Base-by-base conservation (phyloP, 2,113 vertebrate species). In the Podocnemis expansa region DNA sequence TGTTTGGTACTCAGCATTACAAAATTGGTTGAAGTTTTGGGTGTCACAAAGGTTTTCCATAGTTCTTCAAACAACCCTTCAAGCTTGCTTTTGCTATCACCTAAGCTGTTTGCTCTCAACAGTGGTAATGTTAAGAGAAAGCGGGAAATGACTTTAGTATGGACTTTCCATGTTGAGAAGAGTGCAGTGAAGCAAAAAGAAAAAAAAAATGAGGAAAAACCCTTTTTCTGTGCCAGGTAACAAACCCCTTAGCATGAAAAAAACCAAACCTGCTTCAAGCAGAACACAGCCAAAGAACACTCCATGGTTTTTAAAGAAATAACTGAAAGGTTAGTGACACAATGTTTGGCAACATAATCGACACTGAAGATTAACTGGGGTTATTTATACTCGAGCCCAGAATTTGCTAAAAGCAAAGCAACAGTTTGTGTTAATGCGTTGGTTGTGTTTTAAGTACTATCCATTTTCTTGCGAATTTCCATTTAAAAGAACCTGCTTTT, bases 371-470 rank as follows among this genome's bases (percentile, higher is more conserved):
- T 45, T 78, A 96, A 93, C 84, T 84, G 91, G 84, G 89, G 8
- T 29, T 85, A 93, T 51, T 91, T 90, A 90, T 90, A 91, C 8
- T 90, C 19, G 10, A 70, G n/a, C 63, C 63, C n/a, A 91, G 94
- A 93, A 96, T 93, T 96, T 95, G 76, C 91, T 87, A 83, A 94
- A 90, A 90, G 80, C 76, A 78, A 88, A 94, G 94, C 88, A 81
- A n/a, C n/a, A 10, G 21, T 41, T 93, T 70, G 60, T 73, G 12
- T 83, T 83, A 63, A 88, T 90, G 84, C 55, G 19, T 96, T 92
- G 84, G 85, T 94, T 56, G 12, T 81, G 88, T 95, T 92, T 95
- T 94, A 84, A 93, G 56, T 41, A 70, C 76, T 79, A 45, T 56
- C 2, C 25, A 96, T 87, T 93, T 94, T 95, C 63, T 89, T 95